phyloP scores from a whole-genome alignment of 2,888 invertebrate species.

The Himalopsyche anomala region DNA sequence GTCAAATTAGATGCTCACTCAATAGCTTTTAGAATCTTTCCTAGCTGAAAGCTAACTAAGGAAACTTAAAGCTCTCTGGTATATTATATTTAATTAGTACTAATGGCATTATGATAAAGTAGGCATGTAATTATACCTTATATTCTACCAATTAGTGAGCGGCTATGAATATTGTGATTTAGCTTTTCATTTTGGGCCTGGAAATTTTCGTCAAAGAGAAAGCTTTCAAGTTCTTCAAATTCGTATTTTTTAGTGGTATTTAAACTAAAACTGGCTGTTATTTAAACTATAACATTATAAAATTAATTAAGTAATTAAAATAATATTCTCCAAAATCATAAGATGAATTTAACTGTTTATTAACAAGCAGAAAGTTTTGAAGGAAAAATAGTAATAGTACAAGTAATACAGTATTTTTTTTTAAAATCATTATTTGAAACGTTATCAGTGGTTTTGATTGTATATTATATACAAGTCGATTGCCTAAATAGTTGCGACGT shows the following conservation, averaged over 20 bases:
- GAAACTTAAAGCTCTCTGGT: conserved; percentile 10
- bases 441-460: too few relatives aligned
- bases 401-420: too few relatives aligned
- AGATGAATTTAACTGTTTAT: too few relatives aligned
- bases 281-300: too few relatives aligned
- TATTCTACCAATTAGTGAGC: background rate
- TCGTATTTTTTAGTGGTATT: background rate
- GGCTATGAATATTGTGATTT: conserved; percentile 4
- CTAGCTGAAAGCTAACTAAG: background rate
- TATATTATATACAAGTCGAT: too few relatives aligned
- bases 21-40: conserved; percentile 15
- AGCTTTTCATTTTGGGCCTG: too few relatives aligned
- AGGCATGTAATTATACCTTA: conserved; percentile 18
- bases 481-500: too few relatives aligned
- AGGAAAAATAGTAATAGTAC: too few relatives aligned
- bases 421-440: too few relatives aligned
- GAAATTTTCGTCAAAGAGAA: background rate
- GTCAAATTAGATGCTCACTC: conserved; percentile 5
- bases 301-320: too few relatives aligned
- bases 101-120: conserved; percentile 16
- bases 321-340: too few relatives aligned
- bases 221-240: background rate
- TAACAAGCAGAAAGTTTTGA: too few relatives aligned
- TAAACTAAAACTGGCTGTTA: background rate
- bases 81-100: conserved; percentile 29